Evolutionary conservation across 1,140 invertebrate genomes (phyloP).

Genomic region (Drosophila bocqueti): DNA sequence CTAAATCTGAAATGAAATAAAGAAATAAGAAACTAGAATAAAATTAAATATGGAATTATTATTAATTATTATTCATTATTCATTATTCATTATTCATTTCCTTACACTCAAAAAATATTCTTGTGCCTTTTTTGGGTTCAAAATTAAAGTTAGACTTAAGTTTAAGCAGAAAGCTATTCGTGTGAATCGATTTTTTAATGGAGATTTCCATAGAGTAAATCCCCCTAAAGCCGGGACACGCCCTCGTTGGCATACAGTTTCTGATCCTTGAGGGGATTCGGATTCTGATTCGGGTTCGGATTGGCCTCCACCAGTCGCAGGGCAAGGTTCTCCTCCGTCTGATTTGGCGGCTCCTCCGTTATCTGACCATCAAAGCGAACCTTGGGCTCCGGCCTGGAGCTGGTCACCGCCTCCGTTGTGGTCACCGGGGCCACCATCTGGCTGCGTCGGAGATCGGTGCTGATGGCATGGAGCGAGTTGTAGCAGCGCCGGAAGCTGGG

Average conservation of each 20-base stretch:
- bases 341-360: neutral
- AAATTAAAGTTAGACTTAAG: slow-evolving; percentile 37
- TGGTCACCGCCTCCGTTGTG: neutral
- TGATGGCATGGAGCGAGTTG: slow-evolving; percentile 86
- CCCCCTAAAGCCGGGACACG: slow-evolving; percentile 63
- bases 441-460: slow-evolving; percentile 58
- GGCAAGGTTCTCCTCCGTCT: slow-evolving; percentile 14
- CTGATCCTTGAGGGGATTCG: slow-evolving; percentile 4
- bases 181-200: neutral
- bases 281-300: neutral
- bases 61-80: neutral
- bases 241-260: slow-evolving; percentile 73
- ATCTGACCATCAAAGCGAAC: slow-evolving; percentile 55
- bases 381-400: slow-evolving; percentile 23
- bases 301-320: slow-evolving; percentile 19
- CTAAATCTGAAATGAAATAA: no score
- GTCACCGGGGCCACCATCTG: slow-evolving; percentile 34
- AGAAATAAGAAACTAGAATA: no score
- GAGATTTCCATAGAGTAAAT: neutral
- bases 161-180: slow-evolving; percentile 16
- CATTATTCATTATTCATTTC: neutral
- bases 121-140: neutral
- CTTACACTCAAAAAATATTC: neutral
- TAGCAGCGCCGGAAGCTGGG: slow-evolving; percentile 92
- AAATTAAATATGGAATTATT: neutral